Evolutionary conservation across 2,797 vertebrate species (phyloP), one percentile per base, ranked within the genome.

Genomic region (Lithobates sylvaticus): DNA sequence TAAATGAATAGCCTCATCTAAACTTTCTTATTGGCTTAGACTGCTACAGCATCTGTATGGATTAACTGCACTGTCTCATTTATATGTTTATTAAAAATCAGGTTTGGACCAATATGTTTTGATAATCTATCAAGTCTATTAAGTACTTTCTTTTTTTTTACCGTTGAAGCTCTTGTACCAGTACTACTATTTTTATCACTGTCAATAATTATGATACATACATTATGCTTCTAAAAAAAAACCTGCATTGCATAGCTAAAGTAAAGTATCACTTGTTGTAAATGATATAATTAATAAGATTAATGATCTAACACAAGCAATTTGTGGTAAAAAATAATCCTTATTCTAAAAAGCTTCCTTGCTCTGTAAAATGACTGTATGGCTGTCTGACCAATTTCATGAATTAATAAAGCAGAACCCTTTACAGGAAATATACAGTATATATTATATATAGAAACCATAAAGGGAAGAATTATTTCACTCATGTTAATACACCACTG

Each of bases 221-320:
- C 77, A 79, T 79, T 79, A 78, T 39, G 61, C 34, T 36, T 65
- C 58, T 61, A 61, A 27, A 76, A 39, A 61, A 76, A 47, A 78
- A 42, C 32, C 58, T 78, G 64, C 61, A 36, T 64, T n/a, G 34
- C 76, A 65, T 64, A 67, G 76, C 76, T 36, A 78, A 78, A 78
- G 64, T 78, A 78, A 78, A 78, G 64, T 67, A 78, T 78, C 34
- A 26, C 34, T 50, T 39, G 77, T 67, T 50, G 27, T 79, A 79
- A 79, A 79, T 39, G 39, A 79, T 79, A 65, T 79, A 79, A 79
- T 79, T 79, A 69, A 79, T 79, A 79, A 79, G 77, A 79, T 79
- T 47, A 44, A 69, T 79, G 29, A 44, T 27, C 77, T 67, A 67
- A 64, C 29, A 10, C 39, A 68, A 69, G 65, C 26, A 68, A 65